Evolutionary conservation across 2,113 vertebrate species (phyloP).

Genomic region (Phainopepla nitens): DNA sequence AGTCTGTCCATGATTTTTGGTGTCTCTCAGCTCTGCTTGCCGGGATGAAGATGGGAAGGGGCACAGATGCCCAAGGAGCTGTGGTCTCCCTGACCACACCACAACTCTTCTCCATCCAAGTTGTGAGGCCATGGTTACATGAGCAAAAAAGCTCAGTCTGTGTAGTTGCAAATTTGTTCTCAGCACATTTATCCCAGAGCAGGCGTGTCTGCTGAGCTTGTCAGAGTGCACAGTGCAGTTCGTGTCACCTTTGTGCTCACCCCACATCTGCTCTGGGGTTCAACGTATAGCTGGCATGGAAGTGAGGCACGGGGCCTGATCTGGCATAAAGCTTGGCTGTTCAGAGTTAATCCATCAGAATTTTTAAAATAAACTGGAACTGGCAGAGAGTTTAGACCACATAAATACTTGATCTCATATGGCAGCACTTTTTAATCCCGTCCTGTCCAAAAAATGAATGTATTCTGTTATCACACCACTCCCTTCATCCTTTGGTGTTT

Average conservation of each 20-base stretch:
- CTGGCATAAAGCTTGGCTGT: background rate
- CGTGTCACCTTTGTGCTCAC: background rate
- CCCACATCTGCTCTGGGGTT: background rate
- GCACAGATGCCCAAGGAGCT: background rate
- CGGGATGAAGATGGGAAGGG: background rate
- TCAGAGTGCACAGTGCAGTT: background rate
- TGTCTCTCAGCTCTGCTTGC: background rate
- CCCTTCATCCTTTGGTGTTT: background rate
- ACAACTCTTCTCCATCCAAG: background rate
- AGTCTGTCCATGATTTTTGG: background rate
- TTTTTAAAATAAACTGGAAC: background rate
- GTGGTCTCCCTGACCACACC: background rate
- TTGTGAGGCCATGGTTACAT: accelerated
- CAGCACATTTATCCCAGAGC: background rate
- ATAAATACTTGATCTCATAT: background rate
- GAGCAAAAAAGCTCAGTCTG: background rate
- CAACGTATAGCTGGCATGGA: accelerated
- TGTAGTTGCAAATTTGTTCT: background rate
- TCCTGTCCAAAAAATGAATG: background rate
- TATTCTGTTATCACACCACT: background rate
- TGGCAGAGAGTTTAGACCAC: background rate
- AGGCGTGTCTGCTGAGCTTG: accelerated
- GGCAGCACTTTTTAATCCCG: background rate
- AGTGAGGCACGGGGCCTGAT: background rate
- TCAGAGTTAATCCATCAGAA: background rate